A percentile compares a stretch with the other conserved stretches of the same genome.
These are phyloP conservation scores for Pristionchus mayeri DNA, from an alignment of 2,888 invertebrate genomes.

Conservation along the genomic window DNA sequence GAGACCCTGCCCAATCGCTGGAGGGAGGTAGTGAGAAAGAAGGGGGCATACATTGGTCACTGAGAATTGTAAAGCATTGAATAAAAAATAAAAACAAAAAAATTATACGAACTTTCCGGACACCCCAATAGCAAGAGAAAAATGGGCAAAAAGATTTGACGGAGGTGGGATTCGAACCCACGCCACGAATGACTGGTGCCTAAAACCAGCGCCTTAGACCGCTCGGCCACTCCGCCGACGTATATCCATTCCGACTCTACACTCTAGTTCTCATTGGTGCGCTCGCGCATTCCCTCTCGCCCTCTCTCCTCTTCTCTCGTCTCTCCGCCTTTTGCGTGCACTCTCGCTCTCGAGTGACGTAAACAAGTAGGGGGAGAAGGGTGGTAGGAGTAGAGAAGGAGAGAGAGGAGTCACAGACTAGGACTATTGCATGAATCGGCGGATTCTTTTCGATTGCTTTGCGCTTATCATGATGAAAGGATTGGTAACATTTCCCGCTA, in stretches of 20 bases:
- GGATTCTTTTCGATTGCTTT: no score
- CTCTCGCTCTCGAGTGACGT: neutral
- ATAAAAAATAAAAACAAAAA: no score
- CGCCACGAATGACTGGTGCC: conserved; percentile 83
- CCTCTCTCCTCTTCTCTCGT: neutral
- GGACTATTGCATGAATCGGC: no score
- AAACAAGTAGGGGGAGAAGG: neutral
- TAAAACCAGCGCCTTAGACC: conserved; percentile 91
- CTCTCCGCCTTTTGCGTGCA: neutral
- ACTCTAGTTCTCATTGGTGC: neutral
- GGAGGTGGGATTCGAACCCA: conserved; percentile 52
- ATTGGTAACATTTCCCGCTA: no score
- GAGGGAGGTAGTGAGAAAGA: no score
- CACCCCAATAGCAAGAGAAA: no score
- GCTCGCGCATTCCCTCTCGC: neutral
- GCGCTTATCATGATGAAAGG: no score
- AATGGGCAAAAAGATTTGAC: conserved; percentile 47
- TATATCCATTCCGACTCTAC: no score
- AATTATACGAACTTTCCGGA: no score
- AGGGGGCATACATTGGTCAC: no score
- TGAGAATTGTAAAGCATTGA: no score
- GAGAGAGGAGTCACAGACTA: neutral
- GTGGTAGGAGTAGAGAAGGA: neutral
- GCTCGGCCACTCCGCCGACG: conserved; percentile 83
- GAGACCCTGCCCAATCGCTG: no score